Evolutionary conservation across 2,797 vertebrate species (phyloP).

Genomic region (Pipistrellus nathusii): DNA sequence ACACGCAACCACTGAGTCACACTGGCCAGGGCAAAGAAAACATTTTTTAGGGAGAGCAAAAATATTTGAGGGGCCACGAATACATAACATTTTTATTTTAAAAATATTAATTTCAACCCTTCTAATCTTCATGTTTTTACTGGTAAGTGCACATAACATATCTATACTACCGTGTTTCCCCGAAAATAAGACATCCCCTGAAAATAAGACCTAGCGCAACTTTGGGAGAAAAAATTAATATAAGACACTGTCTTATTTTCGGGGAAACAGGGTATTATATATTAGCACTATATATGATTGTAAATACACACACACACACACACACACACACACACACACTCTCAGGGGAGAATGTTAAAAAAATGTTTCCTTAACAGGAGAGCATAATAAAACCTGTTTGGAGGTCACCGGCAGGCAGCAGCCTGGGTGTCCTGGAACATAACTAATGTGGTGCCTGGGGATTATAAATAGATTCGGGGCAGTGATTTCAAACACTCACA

Average conservation of each 20-base stretch:
- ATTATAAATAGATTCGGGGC: constrained; percentile 63
- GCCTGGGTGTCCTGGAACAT: background rate
- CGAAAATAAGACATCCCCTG: no score
- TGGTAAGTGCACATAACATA: background rate
- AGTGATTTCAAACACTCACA: constrained; percentile 34
- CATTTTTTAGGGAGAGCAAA: constrained; percentile 34
- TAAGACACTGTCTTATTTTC: no score
- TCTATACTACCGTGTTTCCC: no score
- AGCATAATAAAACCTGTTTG: background rate
- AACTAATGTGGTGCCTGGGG: background rate
- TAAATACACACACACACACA: background rate
- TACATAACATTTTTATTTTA: background rate
- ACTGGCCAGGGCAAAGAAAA: background rate
- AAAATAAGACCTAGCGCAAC: no score
- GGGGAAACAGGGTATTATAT: no score
- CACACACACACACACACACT: background rate
- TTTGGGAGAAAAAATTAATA: no score
- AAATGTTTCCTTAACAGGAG: background rate
- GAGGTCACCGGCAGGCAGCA: constrained; percentile 3
- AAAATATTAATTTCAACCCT: background rate
- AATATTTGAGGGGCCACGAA: background rate
- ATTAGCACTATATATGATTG: background rate
- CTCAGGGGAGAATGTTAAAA: background rate
- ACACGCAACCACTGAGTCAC: no score
- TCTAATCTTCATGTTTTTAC: background rate